Percentiles rank a stretch among this genome's conserved stretches.
Conservation (phyloP, 2,113 vertebrate species). For the Thunnus thynnus region DNA sequence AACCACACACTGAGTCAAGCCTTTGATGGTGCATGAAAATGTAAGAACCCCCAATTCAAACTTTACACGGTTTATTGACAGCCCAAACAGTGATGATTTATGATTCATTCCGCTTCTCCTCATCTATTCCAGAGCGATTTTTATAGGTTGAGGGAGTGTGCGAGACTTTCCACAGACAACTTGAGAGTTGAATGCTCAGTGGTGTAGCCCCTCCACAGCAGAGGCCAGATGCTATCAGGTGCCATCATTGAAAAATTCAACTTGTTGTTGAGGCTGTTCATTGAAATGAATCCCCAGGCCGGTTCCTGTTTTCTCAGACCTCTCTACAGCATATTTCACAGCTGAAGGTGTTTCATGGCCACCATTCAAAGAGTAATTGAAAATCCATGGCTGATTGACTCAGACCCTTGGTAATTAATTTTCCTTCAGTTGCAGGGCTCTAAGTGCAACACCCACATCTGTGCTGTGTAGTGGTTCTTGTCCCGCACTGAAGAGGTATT, state of each 20-base stretch:
- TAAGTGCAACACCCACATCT: conserved; percentile 55
- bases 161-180: not conserved
- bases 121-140: not conserved
- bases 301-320: conserved; percentile 51
- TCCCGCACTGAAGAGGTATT: not conserved
- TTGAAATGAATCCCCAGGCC: conserved; percentile 58
- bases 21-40: conserved; percentile 34
- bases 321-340: conserved; percentile 60
- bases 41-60: conserved; percentile 3
- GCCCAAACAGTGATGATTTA: not conserved
- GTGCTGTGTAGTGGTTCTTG: conserved; percentile 22
- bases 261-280: conserved; percentile 59
- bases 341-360: conserved; percentile 62
- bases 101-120: not conserved
- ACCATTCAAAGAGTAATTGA: conserved; percentile 75
- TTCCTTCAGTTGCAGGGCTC: conserved; percentile 56
- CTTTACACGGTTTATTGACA: conserved; percentile 31
- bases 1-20: conserved; percentile 5
- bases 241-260: conserved; percentile 52
- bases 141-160: conserved; percentile 33
- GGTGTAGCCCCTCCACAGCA: conserved; percentile 32
- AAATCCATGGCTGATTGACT: conserved; percentile 81
- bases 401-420: conserved; percentile 74
- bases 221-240: conserved; percentile 60
- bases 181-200: conserved; percentile 1